Percentiles rank a stretch among this genome's conserved stretches.
Conservation (phyloP, 2,797 vertebrate species). For the Aplochiton taeniatus region DNA sequence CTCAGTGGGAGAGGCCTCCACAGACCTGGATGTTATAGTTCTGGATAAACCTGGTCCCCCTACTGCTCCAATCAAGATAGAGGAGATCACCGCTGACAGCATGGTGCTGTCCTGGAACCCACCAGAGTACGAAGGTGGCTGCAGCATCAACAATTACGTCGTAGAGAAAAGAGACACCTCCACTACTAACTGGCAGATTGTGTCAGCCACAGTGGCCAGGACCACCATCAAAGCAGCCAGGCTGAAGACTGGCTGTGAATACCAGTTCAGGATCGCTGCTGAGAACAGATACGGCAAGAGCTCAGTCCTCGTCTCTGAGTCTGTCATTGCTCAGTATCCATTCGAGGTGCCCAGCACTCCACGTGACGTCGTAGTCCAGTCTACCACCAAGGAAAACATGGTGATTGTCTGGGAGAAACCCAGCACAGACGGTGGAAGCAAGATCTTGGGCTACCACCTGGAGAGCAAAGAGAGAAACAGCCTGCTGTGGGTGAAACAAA, state of each 20-base stretch:
- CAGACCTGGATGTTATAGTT: slow-evolving; percentile 87
- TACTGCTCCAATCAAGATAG: slow-evolving; percentile 92
- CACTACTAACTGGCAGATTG: slow-evolving; percentile 95
- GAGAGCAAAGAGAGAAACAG: slow-evolving; percentile 98
- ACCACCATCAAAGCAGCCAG: slow-evolving; percentile 93
- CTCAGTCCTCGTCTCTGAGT: slow-evolving; percentile 84
- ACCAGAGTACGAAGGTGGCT: slow-evolving; percentile 93
- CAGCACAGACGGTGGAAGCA: slow-evolving; percentile 94
- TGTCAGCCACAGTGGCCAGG: slow-evolving; percentile 97
- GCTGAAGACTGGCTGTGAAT: slow-evolving; percentile 92
- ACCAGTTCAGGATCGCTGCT: slow-evolving; percentile 97
- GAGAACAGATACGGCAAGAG: slow-evolving; percentile 99
- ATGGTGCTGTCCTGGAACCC: slow-evolving; percentile 88
- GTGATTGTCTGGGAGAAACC: slow-evolving; percentile 92
- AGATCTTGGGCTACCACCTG: slow-evolving; percentile 91
- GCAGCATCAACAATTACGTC: slow-evolving; percentile 94
- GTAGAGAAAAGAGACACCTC: slow-evolving; percentile 98
- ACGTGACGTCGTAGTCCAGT: slow-evolving; percentile 84
- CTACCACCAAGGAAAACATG: slow-evolving; percentile 91
- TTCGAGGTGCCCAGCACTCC: slow-evolving; percentile 90
- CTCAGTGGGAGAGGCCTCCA: slow-evolving; percentile 84
- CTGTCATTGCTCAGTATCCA: slow-evolving; percentile 91
- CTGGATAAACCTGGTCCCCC: slow-evolving; percentile 98
- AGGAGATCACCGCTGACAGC: slow-evolving; percentile 95
- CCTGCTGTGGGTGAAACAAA: slow-evolving; percentile 93